Evolutionary conservation across 2,113 vertebrate genomes (phyloP), one percentile per base, ranked within the genome.

Genomic region (Sapayoa aenigma): DNA sequence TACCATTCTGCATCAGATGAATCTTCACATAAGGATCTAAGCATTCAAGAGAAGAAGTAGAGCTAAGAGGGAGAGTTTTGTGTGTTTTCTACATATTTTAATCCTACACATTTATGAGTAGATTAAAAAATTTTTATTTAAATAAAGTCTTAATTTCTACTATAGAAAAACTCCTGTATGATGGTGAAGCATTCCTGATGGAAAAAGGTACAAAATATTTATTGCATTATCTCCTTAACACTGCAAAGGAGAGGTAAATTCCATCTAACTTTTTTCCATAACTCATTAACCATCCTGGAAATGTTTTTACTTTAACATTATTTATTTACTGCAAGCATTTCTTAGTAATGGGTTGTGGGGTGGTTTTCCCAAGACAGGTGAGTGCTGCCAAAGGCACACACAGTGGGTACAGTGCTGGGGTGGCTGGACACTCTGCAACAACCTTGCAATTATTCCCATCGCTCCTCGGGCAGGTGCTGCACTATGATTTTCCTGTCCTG

Each of bases 1-100:
- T 99, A 76, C 99, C 99, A 9, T 99, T 99, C 96, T 99, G 99
- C 99, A 99, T 99, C 98, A 99, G 98, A 96, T 99, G 99, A 97
- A 99, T 99, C 97, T 99, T 99, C 96, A 98, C 99, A 62, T 99
- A 99, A 47, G 99, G 99, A 98, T 99, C 99, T 99, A 97, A 95
- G 96, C 92, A 95, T 84, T 58, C 58, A 96, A 94, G 84, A 88
- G 30, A 80, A 91, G 74, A 95, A 37, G 14, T 2, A 72, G 55
- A 86, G 69, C 60, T 87, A 94, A 94, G 86, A 87, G 93, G 39
- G 58, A 31, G 31, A 81, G 35, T 73, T 71, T 69, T 58, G 11
- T 27, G 37, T 69, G 13, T 78, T 81, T 50, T 50, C 27, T 53
- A 79, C 41, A 62, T 44, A 72, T 65, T 63, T 77, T 67, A 78